These are phyloP conservation scores for Agrilus cyanescens DNA, from an alignment of 2,888 invertebrate species.

Conservation along the genomic window DNA sequence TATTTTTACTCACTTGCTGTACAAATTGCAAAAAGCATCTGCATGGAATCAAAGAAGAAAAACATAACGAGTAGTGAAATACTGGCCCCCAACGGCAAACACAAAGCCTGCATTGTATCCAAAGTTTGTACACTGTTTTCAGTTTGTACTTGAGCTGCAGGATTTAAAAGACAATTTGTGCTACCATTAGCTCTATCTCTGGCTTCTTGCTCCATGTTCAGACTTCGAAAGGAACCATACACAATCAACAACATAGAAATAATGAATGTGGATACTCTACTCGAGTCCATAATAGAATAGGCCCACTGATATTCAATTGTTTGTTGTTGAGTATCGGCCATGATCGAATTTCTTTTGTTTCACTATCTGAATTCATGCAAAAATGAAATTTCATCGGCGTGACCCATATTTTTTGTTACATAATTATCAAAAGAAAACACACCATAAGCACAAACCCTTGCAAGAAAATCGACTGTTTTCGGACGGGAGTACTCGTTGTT, in stretches of 20 bases:
- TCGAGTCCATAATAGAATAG: conserved; percentile 94
- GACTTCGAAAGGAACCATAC: conserved; percentile 92
- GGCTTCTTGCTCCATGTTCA: conserved; percentile 93
- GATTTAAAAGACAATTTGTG: conserved; percentile 31
- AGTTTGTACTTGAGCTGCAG: conserved; percentile 24
- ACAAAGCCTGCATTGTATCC: conserved; percentile 94
- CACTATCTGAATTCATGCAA: conserved; percentile 7
- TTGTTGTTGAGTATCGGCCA: conserved; percentile 16
- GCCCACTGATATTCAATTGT: conserved; percentile 67
- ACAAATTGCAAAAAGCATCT: conserved; percentile 89
- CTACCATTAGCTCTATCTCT: conserved; percentile 51
- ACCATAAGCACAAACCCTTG: conserved; percentile 8
- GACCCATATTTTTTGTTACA: too few species aligned
- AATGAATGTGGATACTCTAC: conserved; percentile 90
- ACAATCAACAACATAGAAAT: conserved; percentile 96
- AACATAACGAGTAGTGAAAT: conserved; percentile 95
- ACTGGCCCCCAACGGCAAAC: conserved; percentile 91
- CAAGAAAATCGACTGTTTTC: conserved; percentile 12
- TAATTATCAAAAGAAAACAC: too few species aligned
- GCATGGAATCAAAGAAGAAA: conserved; percentile 98
- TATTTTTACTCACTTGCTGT: conserved; percentile 74
- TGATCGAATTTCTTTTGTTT: conserved; percentile 5
- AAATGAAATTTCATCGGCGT: too few species aligned
- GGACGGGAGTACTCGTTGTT: conserved; percentile 13
- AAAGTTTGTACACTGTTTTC: conserved; percentile 67